These are phyloP conservation scores for Kryptolebias marmoratus DNA, from an alignment of 2,113 vertebrate genomes.

Conservation along the genomic window DNA sequence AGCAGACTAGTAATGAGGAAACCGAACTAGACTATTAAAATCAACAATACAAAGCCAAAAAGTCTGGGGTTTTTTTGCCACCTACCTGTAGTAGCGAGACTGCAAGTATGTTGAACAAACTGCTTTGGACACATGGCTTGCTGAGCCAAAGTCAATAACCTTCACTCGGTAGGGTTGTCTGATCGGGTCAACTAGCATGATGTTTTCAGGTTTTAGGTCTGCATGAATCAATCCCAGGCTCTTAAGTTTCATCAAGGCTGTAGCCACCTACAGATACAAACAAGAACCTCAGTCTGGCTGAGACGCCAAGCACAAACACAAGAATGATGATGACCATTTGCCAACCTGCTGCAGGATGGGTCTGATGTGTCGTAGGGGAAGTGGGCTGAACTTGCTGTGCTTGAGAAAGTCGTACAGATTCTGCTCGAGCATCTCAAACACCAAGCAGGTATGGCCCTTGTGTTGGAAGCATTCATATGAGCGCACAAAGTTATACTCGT, in stretches of 20 bases:
- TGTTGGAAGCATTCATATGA: conserved; percentile 99
- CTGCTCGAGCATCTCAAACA: conserved; percentile 99
- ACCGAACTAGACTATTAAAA: background rate
- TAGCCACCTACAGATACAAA: conserved; percentile 83
- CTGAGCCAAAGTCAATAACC: conserved; percentile 98
- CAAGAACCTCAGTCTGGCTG: background rate
- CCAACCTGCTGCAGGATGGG: conserved; percentile 86
- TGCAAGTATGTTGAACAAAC: conserved; percentile 97
- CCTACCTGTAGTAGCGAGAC: conserved; percentile 95
- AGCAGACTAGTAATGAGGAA: background rate
- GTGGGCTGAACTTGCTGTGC: conserved; percentile 97
- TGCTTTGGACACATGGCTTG: conserved; percentile 95
- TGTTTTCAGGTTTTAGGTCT: conserved; percentile 97
- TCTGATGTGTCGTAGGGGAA: conserved; percentile 94
- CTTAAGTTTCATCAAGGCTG: conserved; percentile 97
- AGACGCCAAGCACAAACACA: background rate
- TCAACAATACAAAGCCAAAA: background rate
- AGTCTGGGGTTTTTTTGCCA: background rate
- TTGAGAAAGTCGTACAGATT: conserved; percentile 98
- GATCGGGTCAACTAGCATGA: conserved; percentile 96
- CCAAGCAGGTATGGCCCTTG: conserved; percentile 98
- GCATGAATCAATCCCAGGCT: conserved; percentile 95
- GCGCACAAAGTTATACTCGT: conserved; percentile 97
- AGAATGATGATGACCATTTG: background rate
- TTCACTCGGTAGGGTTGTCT: conserved; percentile 96